Base-by-base conservation (phyloP, 2,888 invertebrate genomes). In the Camponotus fellah region DNA sequence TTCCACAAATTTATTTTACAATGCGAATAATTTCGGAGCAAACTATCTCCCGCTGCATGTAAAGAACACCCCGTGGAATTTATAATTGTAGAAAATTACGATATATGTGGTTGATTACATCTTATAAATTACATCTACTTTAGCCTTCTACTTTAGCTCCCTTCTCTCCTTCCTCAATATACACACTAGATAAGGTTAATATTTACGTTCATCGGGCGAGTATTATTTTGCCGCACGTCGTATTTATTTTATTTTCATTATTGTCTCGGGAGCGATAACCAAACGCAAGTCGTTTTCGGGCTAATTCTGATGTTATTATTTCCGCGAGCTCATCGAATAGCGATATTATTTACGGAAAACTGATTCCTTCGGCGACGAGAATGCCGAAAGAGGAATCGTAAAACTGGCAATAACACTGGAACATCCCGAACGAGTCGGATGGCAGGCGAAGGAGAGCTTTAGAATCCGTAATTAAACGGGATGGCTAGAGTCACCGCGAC, bases 401-500 rank as follows among this genome's bases (percentile, higher is more conserved):
- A 91, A 92, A 92, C 90, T 90, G 83, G 89, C 90, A 90, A 91
- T 92, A 92, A 91, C 91, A 87, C 82, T 72, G 77, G 77, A 75
- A 89, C 85, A 90, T 85, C 88, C 88, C 86, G 86, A 91, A 89
- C 80, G 85, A 80, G 85, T 65, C 82, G 69, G 69, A 81, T 82
- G 84, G 75, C 82, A 84, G 86, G 81, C 79, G 85, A 85, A 84
- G 80, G 83, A 82, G 88, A 82, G 88, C 87, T 89, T 90, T 88
- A 87, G 90, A 92, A 92, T 91, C 85, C 84, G 92, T 92, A 92
- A 92, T 92, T 92, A 92, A 92, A 92, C 90, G 88, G 79, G 85
- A 88, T 86, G 86, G 85, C 87, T 89, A 76, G 82, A 87, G 86
- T 83, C 83, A 83, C 85, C 87, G 37, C 66, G 60, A 82, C 83